phyloP scores from a whole-genome alignment of 2,797 vertebrate genomes.

The Naso thynnoides region DNA sequence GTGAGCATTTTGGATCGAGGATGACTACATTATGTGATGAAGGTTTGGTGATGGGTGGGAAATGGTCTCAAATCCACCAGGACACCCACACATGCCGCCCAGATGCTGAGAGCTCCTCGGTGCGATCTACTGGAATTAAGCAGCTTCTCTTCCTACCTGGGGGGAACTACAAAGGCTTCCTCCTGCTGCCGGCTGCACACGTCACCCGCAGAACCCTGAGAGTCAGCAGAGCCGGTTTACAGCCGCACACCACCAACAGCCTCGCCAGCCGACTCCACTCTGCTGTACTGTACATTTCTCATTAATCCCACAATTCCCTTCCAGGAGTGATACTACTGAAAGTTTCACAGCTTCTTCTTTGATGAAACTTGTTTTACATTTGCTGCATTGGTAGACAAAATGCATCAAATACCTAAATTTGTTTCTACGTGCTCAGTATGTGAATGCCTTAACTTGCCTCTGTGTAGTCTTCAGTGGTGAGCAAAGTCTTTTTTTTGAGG shows the following conservation, averaged over 20 bases:
- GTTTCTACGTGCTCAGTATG: neutral
- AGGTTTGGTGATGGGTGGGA: neutral
- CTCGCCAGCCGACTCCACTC: conserved; percentile 17
- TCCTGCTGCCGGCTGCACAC: conserved; percentile 50
- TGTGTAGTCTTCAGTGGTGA: neutral
- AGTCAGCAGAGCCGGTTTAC: conserved; percentile 53
- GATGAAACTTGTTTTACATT: neutral
- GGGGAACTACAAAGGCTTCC: conserved; percentile 63
- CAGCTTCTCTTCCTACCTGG: conserved; percentile 67
- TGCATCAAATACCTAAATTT: neutral
- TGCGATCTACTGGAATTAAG: conserved; percentile 52
- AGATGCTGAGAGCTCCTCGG: conserved; percentile 56
- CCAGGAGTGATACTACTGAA: conserved; percentile 10
- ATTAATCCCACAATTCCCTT: conserved; percentile 21
- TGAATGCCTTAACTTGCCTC: neutral
- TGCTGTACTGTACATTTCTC: conserved; percentile 48
- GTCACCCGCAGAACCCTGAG: conserved; percentile 42
- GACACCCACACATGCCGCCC: conserved; percentile 52
- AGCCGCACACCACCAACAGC: conserved; percentile 22
- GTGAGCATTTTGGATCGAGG: neutral
- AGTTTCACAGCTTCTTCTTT: conserved; percentile 3
- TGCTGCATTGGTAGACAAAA: neutral
- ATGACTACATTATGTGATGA: neutral
- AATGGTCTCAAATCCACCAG: conserved; percentile 28
- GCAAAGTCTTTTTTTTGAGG: neutral